phyloP scores from a whole-genome alignment of 2,797 vertebrate species.

The Coilia nasus region DNA sequence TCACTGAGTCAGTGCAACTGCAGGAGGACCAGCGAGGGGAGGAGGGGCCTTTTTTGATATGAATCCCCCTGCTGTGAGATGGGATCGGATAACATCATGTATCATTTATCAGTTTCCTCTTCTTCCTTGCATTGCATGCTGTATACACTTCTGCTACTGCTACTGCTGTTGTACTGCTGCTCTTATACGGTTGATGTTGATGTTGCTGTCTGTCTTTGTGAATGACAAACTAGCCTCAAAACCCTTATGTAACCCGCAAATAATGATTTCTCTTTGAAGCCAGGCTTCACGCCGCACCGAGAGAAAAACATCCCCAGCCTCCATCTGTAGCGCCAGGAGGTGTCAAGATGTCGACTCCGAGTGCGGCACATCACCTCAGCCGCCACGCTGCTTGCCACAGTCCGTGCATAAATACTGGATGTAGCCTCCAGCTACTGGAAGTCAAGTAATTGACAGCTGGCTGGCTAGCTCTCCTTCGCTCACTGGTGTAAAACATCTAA shows the following conservation, averaged over 20 bases:
- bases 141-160: background rate
- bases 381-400: background rate
- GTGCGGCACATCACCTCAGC: background rate
- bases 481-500: background rate
- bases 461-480: background rate
- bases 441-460: background rate
- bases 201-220: background rate
- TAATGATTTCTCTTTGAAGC: slow-evolving; percentile 20
- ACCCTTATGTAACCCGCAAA: slow-evolving; percentile 10
- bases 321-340: background rate
- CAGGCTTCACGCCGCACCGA: background rate
- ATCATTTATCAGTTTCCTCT: slow-evolving; percentile 13
- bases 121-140: background rate
- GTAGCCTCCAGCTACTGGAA: background rate
- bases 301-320: background rate
- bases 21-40: background rate
- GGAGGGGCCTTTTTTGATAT: background rate
- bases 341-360: background rate
- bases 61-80: background rate
- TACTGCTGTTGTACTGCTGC: no score
- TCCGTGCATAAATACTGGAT: background rate
- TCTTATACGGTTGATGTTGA: background rate
- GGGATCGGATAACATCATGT: slow-evolving; percentile 14
- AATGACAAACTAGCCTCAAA: slow-evolving; percentile 2
- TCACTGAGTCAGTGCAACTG: background rate